Base-by-base conservation (phyloP, 2,113 vertebrate genomes). In the Anas platyrhynchos region DNA sequence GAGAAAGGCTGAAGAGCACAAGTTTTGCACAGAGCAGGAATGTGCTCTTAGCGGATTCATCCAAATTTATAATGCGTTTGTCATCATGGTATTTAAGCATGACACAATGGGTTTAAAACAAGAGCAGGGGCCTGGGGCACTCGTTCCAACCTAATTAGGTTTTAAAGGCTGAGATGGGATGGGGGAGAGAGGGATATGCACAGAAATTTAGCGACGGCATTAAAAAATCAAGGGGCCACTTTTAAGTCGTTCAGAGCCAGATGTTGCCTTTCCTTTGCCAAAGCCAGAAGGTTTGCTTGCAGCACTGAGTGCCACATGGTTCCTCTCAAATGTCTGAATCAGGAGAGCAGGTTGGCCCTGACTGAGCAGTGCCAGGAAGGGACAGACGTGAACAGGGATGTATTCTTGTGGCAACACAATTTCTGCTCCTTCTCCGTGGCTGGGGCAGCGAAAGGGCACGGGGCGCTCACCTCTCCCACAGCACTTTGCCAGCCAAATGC, bases 101-200 rank as follows among this genome's bases (percentile, higher is more conserved):
- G 88, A 54, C 44, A 62, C 62, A 88, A 91, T 31, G 48, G 67
- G 6, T 77, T 96, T 94, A 36, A 95, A 89, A 91, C 26, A 82
- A 85, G 54, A 95, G 62, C 27, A 66, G 63, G 6, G n/a, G 63
- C 68, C 83, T 54, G n/a, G 12, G 67, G 50, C 59, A 91, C 55
- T 86, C 66, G 74, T 78, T 92, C 78, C 62, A 94, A 86, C 27
- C 27, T 79, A 5, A 78, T 84, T 67, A 67, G 25, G 6, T 50
- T 87, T 78, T 46, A 84, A 81, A 92, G 65, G 61, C 73, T 96
- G 69, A 89, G 69, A 36, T 32, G 22, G 66, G 20, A 52, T 15
- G 10, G 10, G 13, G 16, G 20, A 81, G 59, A 59, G 0, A 1
- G 16, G 71, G 65, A 22, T 6, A 16, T 11, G 62, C 38, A 32